Conservation (phyloP, 2,113 vertebrate genomes). For the Acrocephalus kingi region DNA sequence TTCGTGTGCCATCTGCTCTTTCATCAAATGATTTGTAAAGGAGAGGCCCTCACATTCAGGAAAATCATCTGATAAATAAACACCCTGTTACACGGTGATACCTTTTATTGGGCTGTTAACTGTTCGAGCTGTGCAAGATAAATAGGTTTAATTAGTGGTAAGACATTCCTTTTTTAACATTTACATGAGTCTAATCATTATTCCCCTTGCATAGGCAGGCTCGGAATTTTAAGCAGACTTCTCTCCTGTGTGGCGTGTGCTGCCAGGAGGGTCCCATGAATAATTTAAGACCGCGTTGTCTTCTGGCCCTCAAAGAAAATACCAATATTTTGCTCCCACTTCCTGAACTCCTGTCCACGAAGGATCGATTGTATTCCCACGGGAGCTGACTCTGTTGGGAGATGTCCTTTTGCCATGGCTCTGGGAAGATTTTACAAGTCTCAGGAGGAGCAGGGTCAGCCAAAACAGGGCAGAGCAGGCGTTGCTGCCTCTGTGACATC, state of each 20-base stretch:
- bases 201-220: not conserved
- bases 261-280: not conserved
- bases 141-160: not conserved
- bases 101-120: not conserved
- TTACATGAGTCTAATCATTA: not conserved
- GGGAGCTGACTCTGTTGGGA: not conserved
- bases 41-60: not conserved
- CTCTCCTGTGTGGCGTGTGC: not conserved
- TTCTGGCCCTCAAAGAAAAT: not conserved
- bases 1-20: not conserved
- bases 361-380: fast-evolving
- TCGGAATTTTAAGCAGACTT: not conserved
- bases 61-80: not conserved
- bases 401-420: not conserved
- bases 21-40: not conserved
- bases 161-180: not conserved
- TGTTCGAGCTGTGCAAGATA: not conserved
- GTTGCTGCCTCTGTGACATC: not conserved
- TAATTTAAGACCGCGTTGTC: not conserved
- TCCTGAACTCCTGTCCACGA: not conserved
- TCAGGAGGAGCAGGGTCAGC: not conserved
- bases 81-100: not conserved
- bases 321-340: not conserved
- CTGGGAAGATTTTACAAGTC: not conserved
- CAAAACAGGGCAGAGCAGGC: not conserved